Evolutionary conservation across 2,797 vertebrate species (phyloP).

Genomic region (Okamejei kenojei): DNA sequence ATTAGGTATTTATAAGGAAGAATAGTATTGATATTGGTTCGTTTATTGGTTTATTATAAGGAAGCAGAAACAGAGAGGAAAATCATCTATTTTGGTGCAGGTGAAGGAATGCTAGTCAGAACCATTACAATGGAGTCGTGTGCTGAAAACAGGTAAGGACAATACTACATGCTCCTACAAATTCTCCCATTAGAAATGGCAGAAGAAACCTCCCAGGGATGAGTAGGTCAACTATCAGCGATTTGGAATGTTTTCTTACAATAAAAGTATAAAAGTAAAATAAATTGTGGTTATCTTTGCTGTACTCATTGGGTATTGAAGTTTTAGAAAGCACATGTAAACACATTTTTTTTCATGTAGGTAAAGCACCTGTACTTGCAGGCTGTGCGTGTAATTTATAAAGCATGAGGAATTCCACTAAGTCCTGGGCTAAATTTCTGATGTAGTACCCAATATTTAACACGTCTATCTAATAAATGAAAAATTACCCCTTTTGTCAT

Average conservation of each 20-base stretch:
- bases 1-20: neutral
- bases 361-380: neutral
- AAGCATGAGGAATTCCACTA: neutral
- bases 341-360: neutral
- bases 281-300: neutral
- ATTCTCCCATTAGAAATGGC: neutral
- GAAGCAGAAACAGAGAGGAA: neutral
- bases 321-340: neutral
- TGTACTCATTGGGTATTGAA: neutral
- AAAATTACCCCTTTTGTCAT: neutral
- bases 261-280: neutral
- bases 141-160: no score
- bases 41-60: no score
- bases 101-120: neutral
- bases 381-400: no score
- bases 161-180: neutral
- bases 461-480: neutral
- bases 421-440: no score
- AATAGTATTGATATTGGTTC: neutral
- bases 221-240: neutral
- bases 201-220: neutral
- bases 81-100: neutral
- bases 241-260: neutral
- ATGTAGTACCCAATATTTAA: neutral
- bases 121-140: neutral